Conservation (phyloP, 37 sponge, comb jelly and placozoan species). For the Hormiphora californensis region DNA sequence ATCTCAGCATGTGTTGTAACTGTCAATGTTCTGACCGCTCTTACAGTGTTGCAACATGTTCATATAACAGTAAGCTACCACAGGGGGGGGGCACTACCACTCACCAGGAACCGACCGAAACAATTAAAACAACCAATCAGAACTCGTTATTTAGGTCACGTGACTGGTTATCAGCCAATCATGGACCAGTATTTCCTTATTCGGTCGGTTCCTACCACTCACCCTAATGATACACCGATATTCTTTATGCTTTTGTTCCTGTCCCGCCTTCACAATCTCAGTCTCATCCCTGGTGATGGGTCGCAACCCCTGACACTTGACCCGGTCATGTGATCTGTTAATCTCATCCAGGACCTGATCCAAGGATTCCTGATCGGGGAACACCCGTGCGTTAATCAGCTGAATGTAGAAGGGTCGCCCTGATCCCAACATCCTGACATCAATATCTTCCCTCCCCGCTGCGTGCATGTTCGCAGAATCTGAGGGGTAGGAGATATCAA, state of each 20-base stretch:
- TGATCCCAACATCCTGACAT: constrained; percentile 91
- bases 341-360: constrained; percentile 57
- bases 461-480: constrained; percentile 11
- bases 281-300: constrained; percentile 57
- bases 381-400: constrained; percentile 5
- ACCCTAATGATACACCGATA: constrained; percentile 62
- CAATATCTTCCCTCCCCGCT: constrained; percentile 91
- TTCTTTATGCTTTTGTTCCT: constrained; percentile 76
- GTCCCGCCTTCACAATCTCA: constrained; percentile 74
- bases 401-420: constrained; percentile 56
- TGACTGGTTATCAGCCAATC: too few species aligned
- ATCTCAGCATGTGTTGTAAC: too few species aligned
- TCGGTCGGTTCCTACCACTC: too few species aligned
- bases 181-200: too few species aligned
- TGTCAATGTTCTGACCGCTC: too few species aligned
- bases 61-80: too few species aligned
- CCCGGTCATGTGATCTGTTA: constrained; percentile 53
- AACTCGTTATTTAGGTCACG: too few species aligned
- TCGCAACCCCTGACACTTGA: constrained; percentile 57
- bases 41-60: too few species aligned
- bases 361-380: constrained; percentile 9
- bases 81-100: too few species aligned
- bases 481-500: too few species aligned
- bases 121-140: too few species aligned
- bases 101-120: too few species aligned